Conservation (phyloP, 1,140 invertebrate genomes). For the Drosophila takahashii region DNA sequence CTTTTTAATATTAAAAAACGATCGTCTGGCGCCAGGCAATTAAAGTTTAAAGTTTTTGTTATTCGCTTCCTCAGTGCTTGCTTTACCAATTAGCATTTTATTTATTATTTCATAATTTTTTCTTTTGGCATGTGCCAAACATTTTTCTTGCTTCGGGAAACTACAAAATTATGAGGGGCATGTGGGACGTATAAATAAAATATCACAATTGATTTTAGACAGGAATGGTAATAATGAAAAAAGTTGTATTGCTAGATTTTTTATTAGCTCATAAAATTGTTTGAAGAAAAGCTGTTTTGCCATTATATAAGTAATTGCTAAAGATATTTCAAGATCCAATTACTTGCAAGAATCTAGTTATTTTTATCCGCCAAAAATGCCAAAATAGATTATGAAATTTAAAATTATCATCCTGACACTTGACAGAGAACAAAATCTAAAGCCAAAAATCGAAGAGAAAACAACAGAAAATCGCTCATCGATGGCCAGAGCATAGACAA, state of each 20-base stretch:
- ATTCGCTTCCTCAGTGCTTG: constrained; percentile 14
- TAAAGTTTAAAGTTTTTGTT: constrained; percentile 58
- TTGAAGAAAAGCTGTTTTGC: neutral
- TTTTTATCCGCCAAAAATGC: neutral
- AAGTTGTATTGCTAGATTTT: too few species aligned
- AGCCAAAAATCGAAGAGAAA: constrained; percentile 12
- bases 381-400: constrained; percentile 19
- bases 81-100: constrained; percentile 62
- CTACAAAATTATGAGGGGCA: neutral
- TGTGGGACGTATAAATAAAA: neutral
- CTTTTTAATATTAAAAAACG: constrained; percentile 47
- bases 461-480: constrained; percentile 37
- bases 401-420: constrained; percentile 30
- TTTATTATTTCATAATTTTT: constrained; percentile 61
- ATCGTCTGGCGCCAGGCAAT: constrained; percentile 73
- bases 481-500: constrained; percentile 33
- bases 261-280: too few species aligned
- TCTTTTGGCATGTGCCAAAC: constrained; percentile 31
- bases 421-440: constrained; percentile 16
- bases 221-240: too few species aligned
- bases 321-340: neutral
- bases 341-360: neutral
- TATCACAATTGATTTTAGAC: neutral
- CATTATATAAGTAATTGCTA: too few species aligned
- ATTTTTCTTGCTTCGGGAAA: constrained; percentile 13